Evolutionary conservation across 2,797 vertebrate genomes (phyloP), one percentile per base, ranked within the genome.

Genomic region (Syngnathus rostellatus): DNA sequence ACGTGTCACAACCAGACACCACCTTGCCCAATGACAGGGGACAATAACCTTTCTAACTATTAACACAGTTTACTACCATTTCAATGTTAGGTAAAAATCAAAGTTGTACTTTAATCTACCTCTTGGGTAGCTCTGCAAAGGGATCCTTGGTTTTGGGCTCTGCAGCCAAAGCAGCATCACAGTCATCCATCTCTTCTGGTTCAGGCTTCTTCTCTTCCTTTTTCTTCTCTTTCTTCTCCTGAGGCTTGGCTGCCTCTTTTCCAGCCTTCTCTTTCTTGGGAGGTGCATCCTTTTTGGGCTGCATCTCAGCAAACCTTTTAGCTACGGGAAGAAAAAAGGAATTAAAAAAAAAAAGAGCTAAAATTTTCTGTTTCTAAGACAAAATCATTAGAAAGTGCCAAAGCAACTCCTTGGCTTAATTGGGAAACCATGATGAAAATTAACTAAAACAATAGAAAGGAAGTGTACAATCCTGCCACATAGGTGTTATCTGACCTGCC

Each of bases 111-210:
- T 40, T 0, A 16, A 55, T 63, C 9, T 83, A 98, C 95, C 94
- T 97, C 82, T 94, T 95, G 67, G 95, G 86, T 68, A 98, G 87
- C 72, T 91, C 91, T 70, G 93, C 93, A 37, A 93, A 98, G 21
- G 95, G 95, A 74, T 97, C 95, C 88, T 97, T 96, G 53, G 92
- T 65, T 87, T 97, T 97, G 11, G 94, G 95, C 80, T 98, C 95
- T 0, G 92, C 80, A 1, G 94, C 94, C 85, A 97, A 74, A 2
- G 72, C 94, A 74, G 92, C 93, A 57, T 98, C 95, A 66, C 92
- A 93, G 68, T 93, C 94, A 0, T 97, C 95, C 89, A 94, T 81
- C 54, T 97, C 94, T 16, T 96, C 93, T 43, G 71, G 83, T 21
- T 77, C 78, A 0, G 92, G 77, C 7, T 92, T 91, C 80, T 93